Percentiles rank a stretch among this genome's conserved stretches.
Conservation (phyloP, 2,888 invertebrate genomes). For the Eupithecia centaureata region DNA sequence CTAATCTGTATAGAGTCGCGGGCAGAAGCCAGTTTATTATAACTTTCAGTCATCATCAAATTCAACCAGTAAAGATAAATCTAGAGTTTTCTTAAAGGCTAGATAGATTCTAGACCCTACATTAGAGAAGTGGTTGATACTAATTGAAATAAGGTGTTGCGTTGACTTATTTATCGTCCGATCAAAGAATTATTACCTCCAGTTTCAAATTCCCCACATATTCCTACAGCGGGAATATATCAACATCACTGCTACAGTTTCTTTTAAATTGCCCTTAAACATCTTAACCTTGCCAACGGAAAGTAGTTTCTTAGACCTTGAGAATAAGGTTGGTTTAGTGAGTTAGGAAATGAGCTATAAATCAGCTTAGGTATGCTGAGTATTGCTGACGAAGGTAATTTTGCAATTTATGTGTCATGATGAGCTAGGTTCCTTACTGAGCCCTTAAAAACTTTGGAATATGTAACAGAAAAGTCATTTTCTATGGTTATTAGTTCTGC, state of each 20-base stretch:
- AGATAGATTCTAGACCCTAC: conserved; percentile 11
- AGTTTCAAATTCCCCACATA: conserved; percentile 45
- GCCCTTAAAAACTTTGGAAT: conserved; percentile 17
- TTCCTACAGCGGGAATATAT: conserved; percentile 44
- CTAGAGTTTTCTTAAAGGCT: neutral
- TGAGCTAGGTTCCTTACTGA: conserved; percentile 41
- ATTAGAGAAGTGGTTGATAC: conserved; percentile 16
- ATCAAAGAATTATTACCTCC: conserved; percentile 38
- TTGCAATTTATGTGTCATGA: conserved; percentile 50
- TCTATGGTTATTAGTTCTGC: conserved; percentile 1
- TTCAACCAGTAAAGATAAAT: neutral
- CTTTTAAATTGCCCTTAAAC: conserved; percentile 44
- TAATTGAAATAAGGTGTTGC: conserved; percentile 28
- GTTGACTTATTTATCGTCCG: conserved; percentile 31
- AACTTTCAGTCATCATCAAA: neutral
- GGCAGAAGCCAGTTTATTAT: neutral
- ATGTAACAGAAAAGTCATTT: conserved; percentile 3
- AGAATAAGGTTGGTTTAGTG: conserved; percentile 11
- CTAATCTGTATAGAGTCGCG: neutral
- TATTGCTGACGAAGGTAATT: conserved; percentile 44
- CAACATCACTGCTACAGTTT: conserved; percentile 51
- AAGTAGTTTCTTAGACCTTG: neutral
- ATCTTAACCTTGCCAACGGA: neutral
- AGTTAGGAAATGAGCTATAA: conserved; percentile 33
- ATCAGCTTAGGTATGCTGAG: conserved; percentile 45